A percentile compares a stretch with the other conserved stretches of the same genome.
Conservation (phyloP, 2,888 invertebrate genomes). For the Stenoptilia bipunctidactyla region DNA sequence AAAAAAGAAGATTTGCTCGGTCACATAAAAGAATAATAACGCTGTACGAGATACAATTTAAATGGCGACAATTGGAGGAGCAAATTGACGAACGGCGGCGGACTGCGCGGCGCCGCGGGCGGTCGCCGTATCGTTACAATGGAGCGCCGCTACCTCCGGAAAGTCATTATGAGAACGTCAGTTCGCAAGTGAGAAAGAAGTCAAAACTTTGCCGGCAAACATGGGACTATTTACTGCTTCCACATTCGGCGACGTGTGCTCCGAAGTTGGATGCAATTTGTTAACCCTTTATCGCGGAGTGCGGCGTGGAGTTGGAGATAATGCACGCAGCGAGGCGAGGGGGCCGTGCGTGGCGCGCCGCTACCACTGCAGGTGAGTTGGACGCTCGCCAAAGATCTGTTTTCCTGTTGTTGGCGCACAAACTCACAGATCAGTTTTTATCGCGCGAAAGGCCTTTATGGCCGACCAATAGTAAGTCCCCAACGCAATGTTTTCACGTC, state of each 20-base stretch:
- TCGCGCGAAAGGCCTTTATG: conserved; percentile 70
- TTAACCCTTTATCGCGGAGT: conserved; percentile 56
- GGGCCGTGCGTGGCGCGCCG: conserved; percentile 29
- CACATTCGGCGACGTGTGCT: conserved; percentile 57
- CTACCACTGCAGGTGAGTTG: conserved; percentile 56
- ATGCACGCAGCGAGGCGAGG: conserved; percentile 11
- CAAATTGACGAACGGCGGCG: conserved; percentile 29
- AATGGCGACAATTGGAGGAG: conserved; percentile 48
- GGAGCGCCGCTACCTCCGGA: conserved; percentile 27
- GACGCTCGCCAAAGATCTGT: conserved; percentile 63
- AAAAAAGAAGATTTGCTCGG: conserved; percentile 36
- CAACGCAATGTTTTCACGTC: conserved; percentile 56
- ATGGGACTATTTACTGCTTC: conserved; percentile 58
- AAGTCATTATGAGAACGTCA: conserved; percentile 54
- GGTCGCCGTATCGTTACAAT: conserved; percentile 30
- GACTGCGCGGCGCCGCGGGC: conserved; percentile 27
- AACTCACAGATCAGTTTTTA: conserved; percentile 71
- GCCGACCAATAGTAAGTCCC: conserved; percentile 55
- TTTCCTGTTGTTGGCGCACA: conserved; percentile 64
- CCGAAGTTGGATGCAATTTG: conserved; percentile 60
- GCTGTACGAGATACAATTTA: conserved; percentile 51
- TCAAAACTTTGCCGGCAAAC: conserved; percentile 57
- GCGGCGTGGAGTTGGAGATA: conserved; percentile 22
- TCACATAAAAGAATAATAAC: conserved; percentile 50
- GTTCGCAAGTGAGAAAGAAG: conserved; percentile 53